These are phyloP conservation scores for Acrossocheilus fasciatus DNA, from an alignment of 2,797 vertebrate species.

Conservation along the genomic window DNA sequence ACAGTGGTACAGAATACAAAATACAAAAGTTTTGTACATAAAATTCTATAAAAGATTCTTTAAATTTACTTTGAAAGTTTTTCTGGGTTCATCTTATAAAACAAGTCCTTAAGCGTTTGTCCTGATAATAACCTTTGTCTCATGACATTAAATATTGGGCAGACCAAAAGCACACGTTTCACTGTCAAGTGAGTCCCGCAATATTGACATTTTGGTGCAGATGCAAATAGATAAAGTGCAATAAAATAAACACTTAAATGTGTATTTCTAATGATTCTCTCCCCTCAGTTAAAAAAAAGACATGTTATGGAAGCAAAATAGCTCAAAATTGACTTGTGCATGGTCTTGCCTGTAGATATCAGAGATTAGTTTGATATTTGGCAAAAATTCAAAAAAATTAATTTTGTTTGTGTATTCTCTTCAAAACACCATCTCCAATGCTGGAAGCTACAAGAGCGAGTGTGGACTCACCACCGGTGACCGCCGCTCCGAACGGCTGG, in stretches of 20 bases:
- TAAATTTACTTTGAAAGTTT: background rate
- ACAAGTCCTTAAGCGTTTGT: background rate
- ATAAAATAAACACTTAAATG: background rate
- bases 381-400: accelerated
- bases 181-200: too few relatives aligned
- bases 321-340: background rate
- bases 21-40: background rate
- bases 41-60: background rate
- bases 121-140: background rate
- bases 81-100: background rate
- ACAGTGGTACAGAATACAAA: background rate
- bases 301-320: background rate
- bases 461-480: slow-evolving; percentile 83
- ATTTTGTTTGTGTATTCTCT: background rate
- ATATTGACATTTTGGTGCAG: background rate
- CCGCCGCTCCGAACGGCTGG: slow-evolving; percentile 87
- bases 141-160: background rate
- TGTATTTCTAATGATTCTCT: background rate
- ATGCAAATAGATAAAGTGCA: background rate
- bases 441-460: background rate
- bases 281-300: background rate
- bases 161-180: too few relatives aligned
- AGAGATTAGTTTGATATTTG: background rate
- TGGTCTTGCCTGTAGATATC: background rate
- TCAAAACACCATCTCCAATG: background rate